Evolutionary conservation across 2,888 invertebrate genomes (phyloP).

Genomic region (Hoplodrina ambigua): DNA sequence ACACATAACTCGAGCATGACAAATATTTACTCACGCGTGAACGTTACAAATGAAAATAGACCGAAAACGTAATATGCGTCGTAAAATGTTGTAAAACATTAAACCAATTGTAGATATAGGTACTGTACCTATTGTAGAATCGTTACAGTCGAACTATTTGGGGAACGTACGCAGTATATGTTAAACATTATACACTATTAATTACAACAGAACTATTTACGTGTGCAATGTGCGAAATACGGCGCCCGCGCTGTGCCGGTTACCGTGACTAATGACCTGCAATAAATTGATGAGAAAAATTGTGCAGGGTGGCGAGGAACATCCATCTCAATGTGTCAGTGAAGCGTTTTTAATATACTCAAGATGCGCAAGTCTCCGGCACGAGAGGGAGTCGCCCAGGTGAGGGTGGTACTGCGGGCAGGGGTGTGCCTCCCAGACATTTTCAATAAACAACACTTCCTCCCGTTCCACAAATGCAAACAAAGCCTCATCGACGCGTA

Average conservation of each 20-base stretch:
- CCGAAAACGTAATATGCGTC: conserved; percentile 27
- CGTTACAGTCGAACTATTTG: conserved; percentile 47
- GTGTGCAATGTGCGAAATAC: conserved; percentile 56
- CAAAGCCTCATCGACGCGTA: conserved; percentile 66
- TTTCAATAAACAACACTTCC: conserved; percentile 73
- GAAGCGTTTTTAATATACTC: conserved; percentile 61
- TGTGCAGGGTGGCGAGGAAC: conserved; percentile 25
- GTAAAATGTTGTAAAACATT: conserved; percentile 46
- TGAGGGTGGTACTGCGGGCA: conserved; percentile 39
- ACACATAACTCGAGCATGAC: conserved; percentile 45
- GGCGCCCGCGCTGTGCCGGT: conserved; percentile 38
- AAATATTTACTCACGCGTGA: conserved; percentile 55
- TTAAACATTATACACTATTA: conserved; percentile 59
- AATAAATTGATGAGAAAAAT: conserved; percentile 54
- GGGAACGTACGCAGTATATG: conserved; percentile 31
- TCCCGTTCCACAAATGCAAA: conserved; percentile 62
- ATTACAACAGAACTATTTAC: conserved; percentile 58
- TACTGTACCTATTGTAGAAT: conserved; percentile 36
- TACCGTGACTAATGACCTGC: conserved; percentile 46
- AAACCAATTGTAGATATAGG: conserved; percentile 40
- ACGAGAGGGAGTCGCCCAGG: conserved; percentile 45
- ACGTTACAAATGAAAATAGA: conserved; percentile 54
- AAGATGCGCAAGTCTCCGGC: conserved; percentile 50
- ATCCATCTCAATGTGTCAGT: conserved; percentile 56
- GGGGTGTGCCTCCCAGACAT: conserved; percentile 56